Base-by-base conservation (phyloP, 64 coral and sea anemone genomes). In the Stichodactyla helianthus region DNA sequence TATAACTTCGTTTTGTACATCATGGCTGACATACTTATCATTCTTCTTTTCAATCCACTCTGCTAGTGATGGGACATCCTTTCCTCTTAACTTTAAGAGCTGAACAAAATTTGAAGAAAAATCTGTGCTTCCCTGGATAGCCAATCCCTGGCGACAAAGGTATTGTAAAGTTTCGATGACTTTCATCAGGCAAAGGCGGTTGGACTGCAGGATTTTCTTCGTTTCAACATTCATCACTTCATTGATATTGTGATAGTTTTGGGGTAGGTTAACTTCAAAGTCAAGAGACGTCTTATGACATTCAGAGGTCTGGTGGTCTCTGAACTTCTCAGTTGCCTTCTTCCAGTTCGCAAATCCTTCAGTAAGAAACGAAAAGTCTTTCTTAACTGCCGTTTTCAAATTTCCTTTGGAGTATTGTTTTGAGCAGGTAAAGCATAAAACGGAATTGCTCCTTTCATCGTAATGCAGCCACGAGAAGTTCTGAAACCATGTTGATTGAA, bases 131-230 rank as follows among this genome's bases (percentile, higher is more conserved):
- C 86, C 86, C 51, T 58, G 91, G 58, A 93, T 89, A 5, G 87
- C 82, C 6, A 67, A 23, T 13, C 91, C 91, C 82, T 92, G 82
- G 56, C 79, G 20, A 9, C 86, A 59, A 17, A 92, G 64, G 50
- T 50, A 92, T 84, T 92, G 86, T 51, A 92, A 65, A 12, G 77
- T 76, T 77, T 92, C 85, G 6, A 87, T 92, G 16, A 92, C 87
- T 50, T 92, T 92, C 12, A 79, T 80, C 53, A 92, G 26, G 26
- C 50, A 86, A 20, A 60, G 20, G 14, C 6, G 84, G 84, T 86
- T 86, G 20, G 55, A 63, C 61, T 86, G 10, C 63, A 67, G 27
- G 51, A 25, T 54, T 14, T 86, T 86, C 52, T 71, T 76, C n/a
- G 85, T 51, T 54, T 60, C 60, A 6, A 63, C 85, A 28, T 22